A percentile compares a stretch with the other conserved stretches of the same genome.
phyloP scores from a whole-genome alignment of 2,113 vertebrate species.

The Anthoscopus minutus region DNA sequence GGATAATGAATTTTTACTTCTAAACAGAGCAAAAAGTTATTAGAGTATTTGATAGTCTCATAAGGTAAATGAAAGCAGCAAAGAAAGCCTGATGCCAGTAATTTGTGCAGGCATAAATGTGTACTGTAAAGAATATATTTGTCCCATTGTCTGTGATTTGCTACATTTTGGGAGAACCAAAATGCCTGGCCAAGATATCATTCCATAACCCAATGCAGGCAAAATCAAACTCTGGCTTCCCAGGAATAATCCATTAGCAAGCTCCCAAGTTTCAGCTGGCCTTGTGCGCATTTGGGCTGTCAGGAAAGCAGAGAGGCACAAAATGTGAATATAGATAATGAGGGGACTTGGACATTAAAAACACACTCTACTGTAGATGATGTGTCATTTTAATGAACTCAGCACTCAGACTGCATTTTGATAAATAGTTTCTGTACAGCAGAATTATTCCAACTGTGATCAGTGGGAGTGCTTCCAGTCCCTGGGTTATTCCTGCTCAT shows the following conservation, averaged over 20 bases:
- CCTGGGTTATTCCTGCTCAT: conserved; percentile 43
- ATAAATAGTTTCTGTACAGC: not conserved
- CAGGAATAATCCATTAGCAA: not conserved
- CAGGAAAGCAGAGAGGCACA: not conserved
- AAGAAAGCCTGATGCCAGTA: not conserved
- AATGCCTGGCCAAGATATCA: not conserved
- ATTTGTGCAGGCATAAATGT: not conserved
- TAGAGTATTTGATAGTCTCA: not conserved
- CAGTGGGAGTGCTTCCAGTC: conserved; percentile 15
- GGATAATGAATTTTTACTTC: not conserved
- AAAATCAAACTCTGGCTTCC: not conserved
- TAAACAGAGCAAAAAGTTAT: not conserved
- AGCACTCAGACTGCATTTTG: not conserved
- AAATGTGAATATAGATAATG: not conserved
- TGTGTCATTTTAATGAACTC: conserved; percentile 38
- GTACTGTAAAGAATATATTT: not conserved
- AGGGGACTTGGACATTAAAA: not conserved
- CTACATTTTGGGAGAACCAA: not conserved
- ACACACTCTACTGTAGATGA: not conserved
- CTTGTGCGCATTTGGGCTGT: not conserved
- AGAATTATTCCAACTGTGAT: conserved; percentile 37
- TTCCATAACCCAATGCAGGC: not conserved
- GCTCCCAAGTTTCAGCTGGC: not conserved
- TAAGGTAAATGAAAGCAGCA: not conserved
- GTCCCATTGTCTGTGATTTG: not conserved